Percentiles rank a stretch among this genome's conserved stretches.
These are phyloP conservation scores for Acanthornis magna DNA, from an alignment of 2,797 vertebrate genomes.

Conservation along the genomic window DNA sequence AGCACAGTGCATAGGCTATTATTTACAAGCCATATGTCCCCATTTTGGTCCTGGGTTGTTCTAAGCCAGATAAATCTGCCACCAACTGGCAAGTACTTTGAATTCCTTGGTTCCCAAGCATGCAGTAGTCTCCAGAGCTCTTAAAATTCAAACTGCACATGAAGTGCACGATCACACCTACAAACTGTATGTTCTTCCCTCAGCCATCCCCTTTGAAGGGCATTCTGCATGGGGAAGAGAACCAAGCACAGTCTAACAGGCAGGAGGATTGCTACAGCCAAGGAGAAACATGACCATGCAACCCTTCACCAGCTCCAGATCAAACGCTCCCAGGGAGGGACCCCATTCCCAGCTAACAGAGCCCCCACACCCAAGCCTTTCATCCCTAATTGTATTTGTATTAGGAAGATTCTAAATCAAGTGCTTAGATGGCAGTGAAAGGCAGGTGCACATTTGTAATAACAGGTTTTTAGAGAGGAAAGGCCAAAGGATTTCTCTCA, in stretches of 20 bases:
- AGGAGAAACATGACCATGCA: not conserved
- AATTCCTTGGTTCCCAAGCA: not conserved
- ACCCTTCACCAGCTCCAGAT: not conserved
- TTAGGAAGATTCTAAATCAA: not conserved
- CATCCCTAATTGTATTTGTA: not conserved
- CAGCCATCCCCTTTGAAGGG: not conserved
- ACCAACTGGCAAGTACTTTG: not conserved
- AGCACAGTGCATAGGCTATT: not conserved
- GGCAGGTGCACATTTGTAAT: not conserved
- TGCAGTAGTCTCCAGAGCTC: not conserved
- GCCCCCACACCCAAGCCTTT: not conserved
- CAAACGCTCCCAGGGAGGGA: not conserved
- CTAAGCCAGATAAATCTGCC: not conserved
- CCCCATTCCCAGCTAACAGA: not conserved
- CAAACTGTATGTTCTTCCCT: accelerated
- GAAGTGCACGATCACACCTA: not conserved
- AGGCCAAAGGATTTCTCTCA: not conserved
- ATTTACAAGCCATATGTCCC: not conserved
- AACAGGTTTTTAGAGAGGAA: not conserved
- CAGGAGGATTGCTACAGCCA: not conserved
- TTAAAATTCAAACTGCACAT: not conserved
- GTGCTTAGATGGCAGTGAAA: not conserved
- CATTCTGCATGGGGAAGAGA: not conserved
- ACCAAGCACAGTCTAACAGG: not conserved
- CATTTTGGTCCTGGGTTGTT: not conserved